Evolutionary conservation across 2,888 invertebrate species (phyloP), one percentile per base, ranked within the genome.

Genomic region (Aquatica leii): DNA sequence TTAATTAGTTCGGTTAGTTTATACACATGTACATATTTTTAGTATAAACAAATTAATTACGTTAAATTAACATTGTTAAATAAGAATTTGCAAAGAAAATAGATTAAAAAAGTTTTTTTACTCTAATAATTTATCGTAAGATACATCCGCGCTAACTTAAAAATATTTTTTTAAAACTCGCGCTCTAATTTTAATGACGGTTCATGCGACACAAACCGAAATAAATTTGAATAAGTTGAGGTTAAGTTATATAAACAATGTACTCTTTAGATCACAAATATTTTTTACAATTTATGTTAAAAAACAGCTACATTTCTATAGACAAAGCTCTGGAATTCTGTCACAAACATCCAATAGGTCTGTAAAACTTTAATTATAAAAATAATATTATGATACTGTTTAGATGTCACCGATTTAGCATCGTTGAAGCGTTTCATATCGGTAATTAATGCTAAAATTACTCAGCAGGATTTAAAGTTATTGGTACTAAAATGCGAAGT

Each of bases 261-360:
- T 35, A 34, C 17, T 9, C 12, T 15, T 12, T 34, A 34, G 14
- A 52, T 52, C 70, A 73, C 21, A 67, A 69, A 57, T 75, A 75
- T 71, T 76, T 79, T 35, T 49, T 75, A 14, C 79, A 79, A 57
- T 77, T 70, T 66, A 74, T 79, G 74, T 60, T 78, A 41, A 71
- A 69, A 65, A 73, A 76, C 63, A 77, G 77, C 3, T 55, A 62
- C 9, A 66, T 71, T n/a, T 58, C 75, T 6, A 31, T 68, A 12
- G 68, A 74, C 11, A 65, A 70, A 58, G 76, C 75, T 4, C 57
- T 74, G 34, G 51, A 62, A 17, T 77, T 69, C 60, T 62, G 53
- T 17, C 55, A 49, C 31, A 52, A 35, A 1, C 14, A 34, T 40
- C 4, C 48, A 48, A 35, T 59, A 8, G 17, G 46, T 37, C 3